These are phyloP conservation scores for Xestia c-nigrum DNA, from an alignment of 2,888 invertebrate species.

Conservation along the genomic window DNA sequence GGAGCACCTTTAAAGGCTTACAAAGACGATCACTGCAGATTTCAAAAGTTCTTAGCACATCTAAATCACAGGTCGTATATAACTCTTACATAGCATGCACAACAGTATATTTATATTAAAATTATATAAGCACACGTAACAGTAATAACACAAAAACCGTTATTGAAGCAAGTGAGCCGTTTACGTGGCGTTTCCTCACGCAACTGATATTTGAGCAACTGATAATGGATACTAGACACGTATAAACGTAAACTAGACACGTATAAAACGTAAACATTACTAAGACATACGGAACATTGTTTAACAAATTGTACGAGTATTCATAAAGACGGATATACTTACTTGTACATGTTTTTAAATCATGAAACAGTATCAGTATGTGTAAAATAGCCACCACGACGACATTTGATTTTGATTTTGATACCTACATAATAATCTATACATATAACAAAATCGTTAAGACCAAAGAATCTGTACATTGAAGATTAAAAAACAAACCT, in stretches of 20 bases:
- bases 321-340: constrained; percentile 1
- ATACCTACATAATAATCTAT: no score
- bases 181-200: constrained; percentile 59
- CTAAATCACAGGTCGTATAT: constrained; percentile 44
- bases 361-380: neutral
- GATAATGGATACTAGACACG: constrained; percentile 33
- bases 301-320: constrained; percentile 28
- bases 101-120: constrained; percentile 59
- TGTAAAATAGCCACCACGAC: neutral
- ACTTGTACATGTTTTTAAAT: neutral
- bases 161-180: constrained; percentile 55
- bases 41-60: constrained; percentile 31
- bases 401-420: no score
- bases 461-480: no score
- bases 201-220: constrained; percentile 48
- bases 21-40: neutral
- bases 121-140: constrained; percentile 60
- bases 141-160: constrained; percentile 54
- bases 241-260: constrained; percentile 47
- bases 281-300: constrained; percentile 35
- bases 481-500: no score
- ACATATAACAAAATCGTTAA: no score
- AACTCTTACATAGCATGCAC: constrained; percentile 43
- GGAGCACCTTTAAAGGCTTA: neutral
- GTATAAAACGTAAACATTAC: constrained; percentile 44